A percentile compares a stretch with the other conserved stretches of the same genome.
Conservation (phyloP, 2,888 invertebrate genomes). For the Dasysyrphus albostriatus region DNA sequence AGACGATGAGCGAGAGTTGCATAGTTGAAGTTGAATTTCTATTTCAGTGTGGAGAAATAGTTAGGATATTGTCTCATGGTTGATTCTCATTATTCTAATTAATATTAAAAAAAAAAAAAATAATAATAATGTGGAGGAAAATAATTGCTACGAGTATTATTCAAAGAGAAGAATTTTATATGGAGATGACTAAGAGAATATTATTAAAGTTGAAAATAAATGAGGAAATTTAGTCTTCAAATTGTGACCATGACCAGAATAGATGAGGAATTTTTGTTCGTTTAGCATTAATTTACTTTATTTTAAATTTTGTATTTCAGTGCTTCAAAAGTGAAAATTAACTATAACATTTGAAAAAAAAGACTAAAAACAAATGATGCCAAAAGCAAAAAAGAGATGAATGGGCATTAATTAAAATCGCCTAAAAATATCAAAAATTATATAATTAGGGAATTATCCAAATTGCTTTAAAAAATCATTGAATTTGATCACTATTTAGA, state of each 20-base stretch:
- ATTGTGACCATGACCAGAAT: not conserved
- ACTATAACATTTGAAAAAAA: no score
- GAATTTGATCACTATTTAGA: no score
- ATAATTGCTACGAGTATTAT: no score
- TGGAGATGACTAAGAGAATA: not conserved
- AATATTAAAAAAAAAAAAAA: not conserved
- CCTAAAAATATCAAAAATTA: no score
- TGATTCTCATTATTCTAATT: constrained; percentile 23
- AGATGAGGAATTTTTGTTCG: not conserved
- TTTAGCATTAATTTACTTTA: no score
- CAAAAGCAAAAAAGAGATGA: no score
- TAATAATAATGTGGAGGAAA: not conserved
- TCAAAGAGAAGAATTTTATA: not conserved
- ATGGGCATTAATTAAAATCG: no score
- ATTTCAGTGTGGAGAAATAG: not conserved
- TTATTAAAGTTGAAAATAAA: not conserved
- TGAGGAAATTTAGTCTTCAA: not conserved
- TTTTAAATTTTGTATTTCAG: no score
- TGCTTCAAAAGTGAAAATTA: no score
- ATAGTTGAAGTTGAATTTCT: not conserved
- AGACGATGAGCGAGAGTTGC: not conserved
- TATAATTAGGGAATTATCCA: no score
- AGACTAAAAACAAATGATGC: no score
- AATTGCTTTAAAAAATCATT: no score
- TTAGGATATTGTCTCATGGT: constrained; percentile 11